Evolutionary conservation across 2,888 invertebrate species (phyloP).

Genomic region (Cerastis leucographa): DNA sequence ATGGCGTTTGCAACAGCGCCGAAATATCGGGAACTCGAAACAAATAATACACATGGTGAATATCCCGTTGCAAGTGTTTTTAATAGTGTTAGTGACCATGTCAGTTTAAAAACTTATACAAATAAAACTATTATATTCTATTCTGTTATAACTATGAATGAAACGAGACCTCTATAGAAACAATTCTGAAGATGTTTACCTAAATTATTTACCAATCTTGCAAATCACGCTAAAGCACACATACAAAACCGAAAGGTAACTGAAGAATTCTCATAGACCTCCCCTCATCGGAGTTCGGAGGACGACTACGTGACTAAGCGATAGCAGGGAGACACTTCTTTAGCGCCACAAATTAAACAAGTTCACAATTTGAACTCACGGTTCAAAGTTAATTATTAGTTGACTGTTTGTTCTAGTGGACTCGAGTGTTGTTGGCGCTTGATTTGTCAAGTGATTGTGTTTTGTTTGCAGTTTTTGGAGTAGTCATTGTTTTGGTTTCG

Average conservation of each 20-base stretch:
- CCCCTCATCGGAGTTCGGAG: constrained; percentile 77
- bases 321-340: constrained; percentile 64
- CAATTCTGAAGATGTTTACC: background rate
- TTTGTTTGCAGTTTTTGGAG: constrained; percentile 41
- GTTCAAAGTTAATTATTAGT: constrained; percentile 86
- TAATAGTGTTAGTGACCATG: no score
- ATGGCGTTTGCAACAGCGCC: no score
- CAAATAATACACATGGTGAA: no score
- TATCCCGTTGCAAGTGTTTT: no score
- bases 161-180: background rate
- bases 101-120: no score
- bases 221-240: constrained; percentile 12
- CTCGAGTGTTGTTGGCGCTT: constrained; percentile 50
- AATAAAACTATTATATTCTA: no score
- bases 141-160: background rate
- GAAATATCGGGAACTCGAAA: no score
- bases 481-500: constrained; percentile 22
- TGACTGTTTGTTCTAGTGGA: constrained; percentile 75
- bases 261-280: constrained; percentile 36
- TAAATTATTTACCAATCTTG: background rate
- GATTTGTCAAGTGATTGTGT: constrained; percentile 55
- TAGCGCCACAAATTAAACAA: constrained; percentile 88
- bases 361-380: constrained; percentile 79
- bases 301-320: constrained; percentile 89
- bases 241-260: constrained; percentile 23